phyloP scores from a whole-genome alignment of 2,888 invertebrate genomes.

The Rhagium mordax region DNA sequence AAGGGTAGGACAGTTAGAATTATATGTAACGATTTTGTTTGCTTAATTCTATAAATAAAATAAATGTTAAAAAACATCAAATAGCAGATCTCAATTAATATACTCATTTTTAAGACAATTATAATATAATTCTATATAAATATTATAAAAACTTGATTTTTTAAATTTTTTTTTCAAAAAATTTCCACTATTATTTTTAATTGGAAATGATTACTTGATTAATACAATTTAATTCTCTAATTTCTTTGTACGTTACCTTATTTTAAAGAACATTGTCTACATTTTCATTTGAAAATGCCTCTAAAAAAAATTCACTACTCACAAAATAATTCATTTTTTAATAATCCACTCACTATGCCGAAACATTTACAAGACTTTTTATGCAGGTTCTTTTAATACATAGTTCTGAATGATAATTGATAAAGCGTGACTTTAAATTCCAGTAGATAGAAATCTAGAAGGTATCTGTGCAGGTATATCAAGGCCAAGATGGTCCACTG shows the following conservation, averaged over 20 bases:
- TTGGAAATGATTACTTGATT: background rate
- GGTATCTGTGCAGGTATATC: no score
- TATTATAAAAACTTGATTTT: background rate
- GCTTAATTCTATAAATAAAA: no score
- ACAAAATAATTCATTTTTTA: no score
- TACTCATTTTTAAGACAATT: background rate
- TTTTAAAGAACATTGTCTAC: background rate
- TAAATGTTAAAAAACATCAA: background rate
- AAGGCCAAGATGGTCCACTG: no score
- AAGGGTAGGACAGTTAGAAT: no score
- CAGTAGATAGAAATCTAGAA: no score
- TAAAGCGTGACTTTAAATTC: no score
- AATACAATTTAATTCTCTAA: background rate
- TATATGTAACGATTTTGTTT: no score
- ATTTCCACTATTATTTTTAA: background rate
- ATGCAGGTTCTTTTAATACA: no score
- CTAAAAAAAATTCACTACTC: background rate
- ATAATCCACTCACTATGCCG: no score
- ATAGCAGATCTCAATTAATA: slow-evolving; percentile 12
- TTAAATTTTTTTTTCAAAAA: background rate
- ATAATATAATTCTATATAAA: background rate
- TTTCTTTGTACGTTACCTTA: slow-evolving; percentile 9
- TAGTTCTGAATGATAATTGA: no score
- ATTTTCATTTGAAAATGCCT: slow-evolving; percentile 10
- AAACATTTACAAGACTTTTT: no score